A percentile compares a stretch with the other conserved stretches of the same genome.
phyloP scores from a whole-genome alignment of 2,888 invertebrate genomes.

The Pheosia gnoma region DNA sequence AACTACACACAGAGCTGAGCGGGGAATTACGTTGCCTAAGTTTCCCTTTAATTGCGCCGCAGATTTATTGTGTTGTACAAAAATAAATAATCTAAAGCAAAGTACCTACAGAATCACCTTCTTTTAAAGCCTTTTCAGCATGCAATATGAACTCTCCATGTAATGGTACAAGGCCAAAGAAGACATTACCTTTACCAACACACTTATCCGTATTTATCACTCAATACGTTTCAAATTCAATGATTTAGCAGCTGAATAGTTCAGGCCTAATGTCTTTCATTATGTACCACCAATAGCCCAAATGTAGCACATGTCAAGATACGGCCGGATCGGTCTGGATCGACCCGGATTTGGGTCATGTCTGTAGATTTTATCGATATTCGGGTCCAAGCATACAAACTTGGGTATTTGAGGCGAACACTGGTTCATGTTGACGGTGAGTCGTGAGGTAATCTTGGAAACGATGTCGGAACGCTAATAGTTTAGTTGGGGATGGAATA shows the following conservation, averaged over 20 bases:
- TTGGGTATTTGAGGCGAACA: not conserved
- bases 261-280: conserved; percentile 4
- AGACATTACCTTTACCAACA: not conserved
- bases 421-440: not conserved
- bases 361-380: conserved; percentile 6
- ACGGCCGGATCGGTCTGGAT: conserved; percentile 6
- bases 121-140: no score
- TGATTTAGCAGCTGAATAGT: conserved; percentile 5
- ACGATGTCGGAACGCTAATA: not conserved
- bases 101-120: no score
- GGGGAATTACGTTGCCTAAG: no score
- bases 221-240: not conserved
- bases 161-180: not conserved
- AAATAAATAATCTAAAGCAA: no score
- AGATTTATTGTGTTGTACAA: no score
- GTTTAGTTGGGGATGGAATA: not conserved
- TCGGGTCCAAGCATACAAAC: not conserved
- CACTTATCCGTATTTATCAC: not conserved
- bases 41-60: no score
- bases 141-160: not conserved
- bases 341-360: conserved; percentile 1
- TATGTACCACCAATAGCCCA: conserved; percentile 3
- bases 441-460: not conserved
- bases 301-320: conserved; percentile 5
- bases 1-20: not conserved